Conservation (phyloP, 2,113 vertebrate species). For the Spermophilus dauricus region DNA sequence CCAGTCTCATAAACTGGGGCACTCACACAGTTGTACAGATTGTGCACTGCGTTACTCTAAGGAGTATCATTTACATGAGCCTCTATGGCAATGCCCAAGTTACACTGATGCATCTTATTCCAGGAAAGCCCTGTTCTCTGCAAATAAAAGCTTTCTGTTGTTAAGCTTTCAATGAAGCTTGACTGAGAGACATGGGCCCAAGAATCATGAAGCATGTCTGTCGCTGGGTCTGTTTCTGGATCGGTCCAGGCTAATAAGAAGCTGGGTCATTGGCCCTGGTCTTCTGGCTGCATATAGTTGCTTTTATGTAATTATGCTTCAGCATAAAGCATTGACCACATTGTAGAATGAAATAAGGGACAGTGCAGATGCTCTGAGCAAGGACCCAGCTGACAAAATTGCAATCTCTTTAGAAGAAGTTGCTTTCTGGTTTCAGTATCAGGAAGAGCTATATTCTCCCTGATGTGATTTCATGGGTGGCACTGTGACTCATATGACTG, state of each 20-base stretch:
- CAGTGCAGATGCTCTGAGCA: not conserved
- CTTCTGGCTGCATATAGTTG: not conserved
- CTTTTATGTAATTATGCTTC: not conserved
- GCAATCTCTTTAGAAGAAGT: not conserved
- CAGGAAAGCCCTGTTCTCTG: not conserved
- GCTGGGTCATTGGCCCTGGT: not conserved
- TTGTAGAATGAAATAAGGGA: not conserved
- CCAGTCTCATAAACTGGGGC: not conserved
- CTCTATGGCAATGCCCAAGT: not conserved
- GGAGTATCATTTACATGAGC: not conserved
- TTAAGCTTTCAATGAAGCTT: not conserved
- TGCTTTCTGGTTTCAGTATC: not conserved
- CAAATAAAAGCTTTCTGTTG: not conserved
- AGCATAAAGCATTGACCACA: not conserved
- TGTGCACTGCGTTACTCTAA: not conserved
- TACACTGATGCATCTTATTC: not conserved
- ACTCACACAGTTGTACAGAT: not conserved
- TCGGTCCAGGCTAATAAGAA: not conserved
- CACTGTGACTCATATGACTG: not conserved
- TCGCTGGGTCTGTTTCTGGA: not conserved
- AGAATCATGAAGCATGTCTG: not conserved
- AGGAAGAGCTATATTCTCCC: not conserved
- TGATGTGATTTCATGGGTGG: not conserved
- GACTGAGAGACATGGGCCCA: not conserved
- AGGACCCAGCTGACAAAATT: not conserved